Evolutionary conservation across 2,113 vertebrate genomes (phyloP), one percentile per base, ranked within the genome.

Genomic region (Cricetomys ansorgei): DNA sequence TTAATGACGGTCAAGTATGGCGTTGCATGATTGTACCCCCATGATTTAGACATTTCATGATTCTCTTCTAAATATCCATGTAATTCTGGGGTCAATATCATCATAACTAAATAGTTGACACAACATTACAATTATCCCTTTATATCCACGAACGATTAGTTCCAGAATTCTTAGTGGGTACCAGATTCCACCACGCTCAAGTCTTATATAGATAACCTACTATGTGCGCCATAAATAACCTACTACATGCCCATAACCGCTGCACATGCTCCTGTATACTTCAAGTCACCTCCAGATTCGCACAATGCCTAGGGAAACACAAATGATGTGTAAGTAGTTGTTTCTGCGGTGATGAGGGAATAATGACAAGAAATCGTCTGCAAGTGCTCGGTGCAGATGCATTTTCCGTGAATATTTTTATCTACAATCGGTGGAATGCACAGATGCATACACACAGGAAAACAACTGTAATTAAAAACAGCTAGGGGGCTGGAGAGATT

Each of bases 91-190:
- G 57, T 70, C 55, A 88, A 34, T 10, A 64, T 50, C 15, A 62
- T 88, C 77, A 25, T 69, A 92, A 62, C 25, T 48, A 94, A 92
- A 50, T 70, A 76, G 64, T 67, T 83, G 9, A 43, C 11, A 76
- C 29, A 70, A 62, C 3, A 55, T 53, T 40, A 67, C 7, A 76
- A 25, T 62, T 84, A 31, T 29, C 0, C 31, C 29, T 83, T 53
- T 27, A 45, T 34, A 37, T 16, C 90, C 31, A 27, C 1, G 37
- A n/a, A 62, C n/a, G 4, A 13, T 23, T 64, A 19, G 55, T 83
- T 72, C 27, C 8, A 73, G 19, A 40, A 40, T 37, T 21, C 65
- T 17, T 15, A 3, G 25, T 3, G 7, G 37, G 5, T 31, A 73
- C 34, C 43, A 62, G 17, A 40, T 27, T 45, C 27, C 1, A 43